Percentiles rank a stretch among this genome's conserved stretches.
phyloP scores from a whole-genome alignment of 2,113 vertebrate genomes.

The Tragulus kanchil region DNA sequence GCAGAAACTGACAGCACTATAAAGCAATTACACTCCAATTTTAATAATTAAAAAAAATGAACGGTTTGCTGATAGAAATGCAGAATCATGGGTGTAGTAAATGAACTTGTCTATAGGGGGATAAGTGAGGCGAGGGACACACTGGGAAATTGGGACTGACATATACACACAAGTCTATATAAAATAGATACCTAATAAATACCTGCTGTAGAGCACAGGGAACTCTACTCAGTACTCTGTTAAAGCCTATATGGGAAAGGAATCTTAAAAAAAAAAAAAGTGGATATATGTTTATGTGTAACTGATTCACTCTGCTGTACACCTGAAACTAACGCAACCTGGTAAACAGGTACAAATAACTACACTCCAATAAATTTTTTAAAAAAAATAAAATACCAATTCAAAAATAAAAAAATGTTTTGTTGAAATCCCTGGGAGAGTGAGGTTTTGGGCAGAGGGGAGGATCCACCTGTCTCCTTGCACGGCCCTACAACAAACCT shows the following conservation, averaged over 20 bases:
- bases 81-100: neutral
- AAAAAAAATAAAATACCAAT: neutral
- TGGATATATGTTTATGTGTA: neutral
- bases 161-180: rapidly evolving
- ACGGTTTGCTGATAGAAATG: neutral
- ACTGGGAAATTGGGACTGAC: neutral
- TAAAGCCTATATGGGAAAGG: rapidly evolving
- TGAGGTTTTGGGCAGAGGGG: rapidly evolving
- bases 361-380: neutral
- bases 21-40: neutral
- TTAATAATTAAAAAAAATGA: rapidly evolving
- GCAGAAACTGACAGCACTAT: neutral
- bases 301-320: neutral
- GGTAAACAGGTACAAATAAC: neutral
- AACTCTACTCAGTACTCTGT: neutral
- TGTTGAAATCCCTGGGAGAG: neutral
- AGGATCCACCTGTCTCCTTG: neutral
- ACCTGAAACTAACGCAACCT: neutral
- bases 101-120: neutral
- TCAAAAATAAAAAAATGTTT: neutral
- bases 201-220: neutral
- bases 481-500: neutral
- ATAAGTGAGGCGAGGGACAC: rapidly evolving
- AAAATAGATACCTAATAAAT: neutral
- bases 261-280: neutral